Percentiles rank a stretch among this genome's conserved stretches.
phyloP scores from a whole-genome alignment of 2,797 vertebrate genomes.

The Eulemur albifrons region DNA sequence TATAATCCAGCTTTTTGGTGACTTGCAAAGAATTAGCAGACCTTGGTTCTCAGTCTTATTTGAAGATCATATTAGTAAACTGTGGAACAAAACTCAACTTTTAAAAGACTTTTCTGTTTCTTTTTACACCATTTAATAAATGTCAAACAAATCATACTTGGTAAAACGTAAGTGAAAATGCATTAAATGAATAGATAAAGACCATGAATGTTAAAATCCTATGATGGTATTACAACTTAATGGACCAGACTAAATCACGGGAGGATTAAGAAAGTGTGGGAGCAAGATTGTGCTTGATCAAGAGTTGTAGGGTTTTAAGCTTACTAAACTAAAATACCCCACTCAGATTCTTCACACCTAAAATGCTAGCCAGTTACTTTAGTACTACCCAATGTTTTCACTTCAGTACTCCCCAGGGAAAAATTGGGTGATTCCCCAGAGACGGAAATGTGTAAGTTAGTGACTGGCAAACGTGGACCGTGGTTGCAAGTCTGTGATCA shows the following conservation, averaged over 20 bases:
- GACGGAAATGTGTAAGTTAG: not conserved
- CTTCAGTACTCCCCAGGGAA: not conserved
- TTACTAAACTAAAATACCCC: not conserved
- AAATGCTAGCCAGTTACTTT: not conserved
- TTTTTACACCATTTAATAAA: not conserved
- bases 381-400: not conserved
- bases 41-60: not conserved
- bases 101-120: not conserved
- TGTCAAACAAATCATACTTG: not conserved
- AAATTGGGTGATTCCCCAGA: not conserved
- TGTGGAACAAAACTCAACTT: not conserved
- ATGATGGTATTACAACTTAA: not conserved
- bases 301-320: not conserved
- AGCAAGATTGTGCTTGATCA: not conserved
- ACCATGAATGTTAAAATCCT: not conserved
- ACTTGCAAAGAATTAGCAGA: not conserved
- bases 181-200: not conserved
- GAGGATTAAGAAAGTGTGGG: not conserved
- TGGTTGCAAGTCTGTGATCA: not conserved
- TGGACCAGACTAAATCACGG: not conserved
- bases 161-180: conserved; percentile 3
- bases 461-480: not conserved
- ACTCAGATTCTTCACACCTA: not conserved
- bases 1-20: not conserved
- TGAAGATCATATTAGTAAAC: not conserved